Evolutionary conservation across 2,888 invertebrate species (phyloP), one percentile per base, ranked within the genome.

Genomic region (Chymomyza fuscimana): DNA sequence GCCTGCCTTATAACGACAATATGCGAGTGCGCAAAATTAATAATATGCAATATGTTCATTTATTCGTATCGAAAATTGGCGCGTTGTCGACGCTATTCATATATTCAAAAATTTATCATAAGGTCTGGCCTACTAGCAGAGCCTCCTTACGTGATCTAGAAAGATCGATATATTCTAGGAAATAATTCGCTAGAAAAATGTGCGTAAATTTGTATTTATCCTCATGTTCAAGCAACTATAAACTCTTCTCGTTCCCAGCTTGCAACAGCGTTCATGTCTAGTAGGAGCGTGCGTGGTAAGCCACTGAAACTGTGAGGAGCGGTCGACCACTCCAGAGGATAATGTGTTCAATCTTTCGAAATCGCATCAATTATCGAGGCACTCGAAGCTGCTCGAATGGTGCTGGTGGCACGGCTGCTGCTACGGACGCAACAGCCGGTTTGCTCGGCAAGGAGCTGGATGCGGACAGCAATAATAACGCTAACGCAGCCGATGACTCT

Each of bases 301-400:
- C 66, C 51, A 19, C 52, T 19, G 52, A 10, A 63, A 52, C 67
- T 65, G 76, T 68, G 64, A 69, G 58, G 73, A 63, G 72, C 56
- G 68, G 78, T 67, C 65, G 75, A 64, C 25, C 63, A 63, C 56
- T 70, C 61, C 69, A 62, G 72, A 59, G 73, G 74, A 83, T 75
- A 77, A 91, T 91, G 91, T 91, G 91, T 86, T 91, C 91, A 74
- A 90, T 91, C 81, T 91, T 91, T 86, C 91, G 91, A 67, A 91
- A 91, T 78, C 91, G 91, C 72, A 90, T 91, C 72, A 90, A 91
- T 79, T 91, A 91, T 78, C 89, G 91, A 61, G 91, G 91, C 76
- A 87, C 90, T 72, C 86, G 82, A 22, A 80, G 79, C 73, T 86
- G 79, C 65, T 87, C 90, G 52, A 81, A 79, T 70, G 79, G 81